phyloP scores from a whole-genome alignment of 2,888 invertebrate genomes.

The Ophion ventricosus region DNA sequence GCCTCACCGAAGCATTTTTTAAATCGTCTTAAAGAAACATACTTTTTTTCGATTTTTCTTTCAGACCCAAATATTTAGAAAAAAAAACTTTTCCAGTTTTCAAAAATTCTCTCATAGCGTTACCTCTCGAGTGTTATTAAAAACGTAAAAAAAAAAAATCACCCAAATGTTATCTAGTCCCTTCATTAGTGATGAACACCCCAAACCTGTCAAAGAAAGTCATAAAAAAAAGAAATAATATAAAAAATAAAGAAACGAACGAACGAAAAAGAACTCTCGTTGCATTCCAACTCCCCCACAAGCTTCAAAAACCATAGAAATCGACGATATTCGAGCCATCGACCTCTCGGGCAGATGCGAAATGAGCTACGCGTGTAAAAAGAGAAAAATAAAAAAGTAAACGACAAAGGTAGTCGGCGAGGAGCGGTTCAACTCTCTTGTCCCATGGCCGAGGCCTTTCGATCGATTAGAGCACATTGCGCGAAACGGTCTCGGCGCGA shows the following conservation, averaged over 20 bases:
- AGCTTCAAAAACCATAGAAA: conserved; percentile 10
- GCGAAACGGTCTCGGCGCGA: conserved; percentile 38
- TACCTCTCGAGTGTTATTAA: no score
- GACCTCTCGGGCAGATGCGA: conserved; percentile 12
- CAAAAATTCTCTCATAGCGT: no score
- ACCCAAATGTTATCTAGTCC: no score
- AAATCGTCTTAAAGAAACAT: background rate
- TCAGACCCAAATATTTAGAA: no score
- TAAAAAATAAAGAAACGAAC: background rate
- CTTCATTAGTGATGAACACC: no score
- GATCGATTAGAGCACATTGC: conserved; percentile 39
- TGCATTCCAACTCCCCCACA: background rate
- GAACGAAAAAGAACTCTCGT: background rate
- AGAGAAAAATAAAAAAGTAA: conserved; percentile 40
- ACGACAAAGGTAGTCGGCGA: conserved; percentile 24
- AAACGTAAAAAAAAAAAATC: no score
- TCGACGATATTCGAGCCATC: conserved; percentile 20
- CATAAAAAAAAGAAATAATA: no score
- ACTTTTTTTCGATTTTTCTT: no score
- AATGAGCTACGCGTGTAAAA: conserved; percentile 18
- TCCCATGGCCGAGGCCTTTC: conserved; percentile 41
- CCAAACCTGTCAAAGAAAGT: no score
- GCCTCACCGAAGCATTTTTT: background rate
- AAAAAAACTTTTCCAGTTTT: no score
- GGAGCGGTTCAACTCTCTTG: conserved; percentile 29